Base-by-base conservation (phyloP, 2,113 vertebrate genomes). In the Sylvietta virens region DNA sequence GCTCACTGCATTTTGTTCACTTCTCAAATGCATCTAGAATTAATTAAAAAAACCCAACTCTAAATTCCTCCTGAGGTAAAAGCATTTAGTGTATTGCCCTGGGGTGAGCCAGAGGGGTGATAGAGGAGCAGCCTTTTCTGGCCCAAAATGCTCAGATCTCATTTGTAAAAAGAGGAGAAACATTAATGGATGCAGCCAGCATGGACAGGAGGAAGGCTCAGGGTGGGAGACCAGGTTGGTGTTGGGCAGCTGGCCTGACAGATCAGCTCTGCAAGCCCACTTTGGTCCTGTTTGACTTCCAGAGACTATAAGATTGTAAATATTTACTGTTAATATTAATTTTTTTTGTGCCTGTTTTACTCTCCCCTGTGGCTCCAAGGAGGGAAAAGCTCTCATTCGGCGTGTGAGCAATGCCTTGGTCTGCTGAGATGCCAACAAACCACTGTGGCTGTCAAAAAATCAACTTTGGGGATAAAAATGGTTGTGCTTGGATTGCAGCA, bases 1-100 rank as follows among this genome's bases (percentile, higher is more conserved):
- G 88, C 94, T 96, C 96, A 60, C 12, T 90, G 94, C 71, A 18
- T 81, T 96, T 96, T 81, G 64, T 88, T 70, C 94, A 83, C 86
- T 90, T 86, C 94, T 90, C 83, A 90, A 86, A 93, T 90, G 88
- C 60, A 61, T 77, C 88, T 77, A 88, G 88, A 92, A 95, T 93
- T 95, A 93, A 95, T 92, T 83, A 9, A 81, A 94, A 91, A 60
- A 40, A 3, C 3, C 7, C 31, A 5, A 64, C 48, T 69, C 48
- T 31, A 30, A 83, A 65, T 72, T 88, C 33, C 20, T 50, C 79
- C 22, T 3, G 14, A 31, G 71, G 58, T 33, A 65, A 72, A 88
- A 86, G 45, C 62, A 11, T 23, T 56, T 0, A 0, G 22, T 1
- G 2, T 10, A 7, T 28, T 72, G 37, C 45, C 56, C 8, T 3